A percentile compares a stretch with the other conserved stretches of the same genome.
These are phyloP conservation scores for Apis mellifera DNA, from an alignment of 1,140 invertebrate genomes.

Conservation along the genomic window DNA sequence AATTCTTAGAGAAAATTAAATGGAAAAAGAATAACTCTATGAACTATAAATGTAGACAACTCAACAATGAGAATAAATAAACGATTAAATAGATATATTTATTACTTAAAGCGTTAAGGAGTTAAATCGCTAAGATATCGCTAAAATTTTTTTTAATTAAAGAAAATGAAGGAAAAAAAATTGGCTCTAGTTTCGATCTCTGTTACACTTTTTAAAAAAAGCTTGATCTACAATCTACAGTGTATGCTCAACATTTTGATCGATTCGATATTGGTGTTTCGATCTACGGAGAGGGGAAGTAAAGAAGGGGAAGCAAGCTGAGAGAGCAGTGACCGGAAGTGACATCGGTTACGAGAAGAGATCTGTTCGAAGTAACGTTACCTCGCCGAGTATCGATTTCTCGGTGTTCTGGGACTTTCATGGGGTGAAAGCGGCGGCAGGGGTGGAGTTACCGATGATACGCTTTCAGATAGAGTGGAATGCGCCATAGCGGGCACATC, in stretches of 20 bases:
- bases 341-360: slow-evolving; percentile 53
- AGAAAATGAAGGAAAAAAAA: background rate
- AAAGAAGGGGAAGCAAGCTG: slow-evolving; percentile 49
- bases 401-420: slow-evolving; percentile 78
- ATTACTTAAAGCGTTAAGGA: too few species aligned
- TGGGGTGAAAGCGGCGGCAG: slow-evolving; percentile 88
- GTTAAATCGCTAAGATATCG: background rate
- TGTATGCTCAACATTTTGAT: slow-evolving; percentile 24
- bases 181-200: background rate
- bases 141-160: background rate
- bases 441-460: slow-evolving; percentile 88
- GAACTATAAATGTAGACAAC: background rate
- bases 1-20: background rate
- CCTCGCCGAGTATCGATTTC: slow-evolving; percentile 76
- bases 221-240: background rate
- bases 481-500: slow-evolving; percentile 80
- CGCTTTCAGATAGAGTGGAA: slow-evolving; percentile 85
- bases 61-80: too few species aligned
- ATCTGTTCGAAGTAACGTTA: slow-evolving; percentile 59
- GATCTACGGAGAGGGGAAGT: slow-evolving; percentile 39
- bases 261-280: slow-evolving; percentile 44
- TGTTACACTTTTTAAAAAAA: background rate
- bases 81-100: too few species aligned
- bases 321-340: slow-evolving; percentile 53
- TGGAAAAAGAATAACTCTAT: background rate